Evolutionary conservation across 2,797 vertebrate species (phyloP).

Genomic region (Amphiprion clarkii): DNA sequence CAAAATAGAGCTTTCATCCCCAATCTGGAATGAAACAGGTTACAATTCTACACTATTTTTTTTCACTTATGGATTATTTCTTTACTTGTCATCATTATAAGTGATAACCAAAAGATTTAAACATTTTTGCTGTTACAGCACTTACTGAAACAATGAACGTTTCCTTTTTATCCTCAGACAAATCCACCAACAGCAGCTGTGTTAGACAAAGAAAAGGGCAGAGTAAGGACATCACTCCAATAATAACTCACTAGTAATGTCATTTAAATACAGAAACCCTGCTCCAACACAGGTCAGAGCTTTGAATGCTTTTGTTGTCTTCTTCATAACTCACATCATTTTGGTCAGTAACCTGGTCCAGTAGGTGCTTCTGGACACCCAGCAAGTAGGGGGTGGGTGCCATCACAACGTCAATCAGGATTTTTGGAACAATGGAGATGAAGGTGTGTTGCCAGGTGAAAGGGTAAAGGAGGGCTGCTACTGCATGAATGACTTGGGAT

Average conservation of each 20-base stretch:
- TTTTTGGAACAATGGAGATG: conserved; percentile 94
- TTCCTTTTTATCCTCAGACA: conserved; percentile 84
- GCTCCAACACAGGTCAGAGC: neutral
- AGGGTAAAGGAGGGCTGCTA: conserved; percentile 94
- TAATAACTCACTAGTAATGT: neutral
- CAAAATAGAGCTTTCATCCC: conserved; percentile 91
- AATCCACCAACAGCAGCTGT: conserved; percentile 92
- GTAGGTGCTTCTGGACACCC: conserved; percentile 90
- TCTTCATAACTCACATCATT: conserved; percentile 76
- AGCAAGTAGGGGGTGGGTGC: conserved; percentile 96
- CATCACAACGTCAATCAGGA: conserved; percentile 93
- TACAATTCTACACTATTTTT: neutral
- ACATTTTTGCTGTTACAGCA: neutral
- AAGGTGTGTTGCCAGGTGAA: conserved; percentile 98
- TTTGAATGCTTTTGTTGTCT: neutral
- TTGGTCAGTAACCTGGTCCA: conserved; percentile 87
- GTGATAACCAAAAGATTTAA: neutral
- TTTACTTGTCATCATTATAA: neutral
- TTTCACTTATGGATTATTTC: neutral
- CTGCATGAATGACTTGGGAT: conserved; percentile 94
- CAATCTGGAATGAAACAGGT: conserved; percentile 80
- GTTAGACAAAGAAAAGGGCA: conserved; percentile 40
- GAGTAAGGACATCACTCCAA: neutral
- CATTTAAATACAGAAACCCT: neutral
- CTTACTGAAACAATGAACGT: conserved; percentile 88